phyloP scores from a whole-genome alignment of 53 echinoderm and acorn worm genomes.

The Holothuria scabra region DNA sequence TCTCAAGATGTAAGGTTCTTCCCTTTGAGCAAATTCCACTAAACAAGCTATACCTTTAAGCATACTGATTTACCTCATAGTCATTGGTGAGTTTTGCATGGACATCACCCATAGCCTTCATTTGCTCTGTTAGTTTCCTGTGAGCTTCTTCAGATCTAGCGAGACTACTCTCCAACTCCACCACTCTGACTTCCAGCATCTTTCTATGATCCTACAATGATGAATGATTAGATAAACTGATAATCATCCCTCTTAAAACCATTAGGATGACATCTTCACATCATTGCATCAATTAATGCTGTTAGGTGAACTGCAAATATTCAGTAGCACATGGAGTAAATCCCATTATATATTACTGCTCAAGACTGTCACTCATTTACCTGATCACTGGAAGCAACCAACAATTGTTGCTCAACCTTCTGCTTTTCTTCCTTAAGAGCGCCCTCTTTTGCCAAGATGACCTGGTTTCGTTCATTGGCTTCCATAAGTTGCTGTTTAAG shows the following conservation, averaged over 20 bases:
- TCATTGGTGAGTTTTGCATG: constrained; percentile 82
- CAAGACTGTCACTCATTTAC: constrained; percentile 25
- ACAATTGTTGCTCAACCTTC: constrained; percentile 80
- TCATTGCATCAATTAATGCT: background rate
- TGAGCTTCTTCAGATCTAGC: constrained; percentile 67
- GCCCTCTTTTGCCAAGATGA: constrained; percentile 72
- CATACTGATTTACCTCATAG: constrained; percentile 64
- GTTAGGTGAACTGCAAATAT: too few relatives aligned
- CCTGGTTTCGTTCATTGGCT: constrained; percentile 63
- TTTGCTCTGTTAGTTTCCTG: constrained; percentile 65
- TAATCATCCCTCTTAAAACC: background rate
- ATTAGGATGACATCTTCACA: background rate
- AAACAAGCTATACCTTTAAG: too few relatives aligned
- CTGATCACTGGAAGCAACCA: constrained; percentile 73
- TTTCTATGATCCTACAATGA: constrained; percentile 66
- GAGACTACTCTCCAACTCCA: constrained; percentile 50
- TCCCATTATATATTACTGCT: too few relatives aligned
- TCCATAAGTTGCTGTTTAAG: constrained; percentile 71
- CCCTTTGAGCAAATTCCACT: too few relatives aligned
- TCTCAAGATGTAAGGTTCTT: too few relatives aligned
- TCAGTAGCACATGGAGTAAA: too few relatives aligned
- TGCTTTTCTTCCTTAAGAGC: constrained; percentile 73
- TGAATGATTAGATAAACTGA: background rate
- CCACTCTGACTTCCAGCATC: constrained; percentile 65
- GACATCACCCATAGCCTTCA: constrained; percentile 80